Evolutionary conservation across 2,888 invertebrate species (phyloP).

Genomic region (Perithous albicinctus): DNA sequence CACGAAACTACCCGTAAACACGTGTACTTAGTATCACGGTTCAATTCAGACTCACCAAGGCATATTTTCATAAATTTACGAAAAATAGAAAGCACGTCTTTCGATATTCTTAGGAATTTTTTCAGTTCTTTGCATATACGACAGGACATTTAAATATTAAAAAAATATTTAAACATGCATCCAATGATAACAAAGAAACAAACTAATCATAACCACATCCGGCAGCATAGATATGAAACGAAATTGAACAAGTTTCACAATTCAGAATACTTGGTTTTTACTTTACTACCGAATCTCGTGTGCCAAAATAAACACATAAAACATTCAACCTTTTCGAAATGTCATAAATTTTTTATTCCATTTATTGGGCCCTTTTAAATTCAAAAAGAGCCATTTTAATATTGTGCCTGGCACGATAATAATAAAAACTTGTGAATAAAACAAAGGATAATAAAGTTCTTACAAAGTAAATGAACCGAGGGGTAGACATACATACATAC

Average conservation of each 20-base stretch:
- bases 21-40: no score
- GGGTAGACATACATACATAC: not conserved
- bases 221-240: not conserved
- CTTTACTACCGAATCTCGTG: not conserved
- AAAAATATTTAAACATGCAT: no score
- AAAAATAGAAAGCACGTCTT: not conserved
- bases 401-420: not conserved
- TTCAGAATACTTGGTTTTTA: not conserved
- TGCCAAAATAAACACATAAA: not conserved
- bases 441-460: conserved; percentile 24
- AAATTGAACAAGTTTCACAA: not conserved
- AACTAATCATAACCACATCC: not conserved
- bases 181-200: not conserved
- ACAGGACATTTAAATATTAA: not conserved
- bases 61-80: not conserved
- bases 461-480: not conserved
- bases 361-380: conserved; percentile 70
- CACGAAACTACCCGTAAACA: no score
- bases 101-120: not conserved
- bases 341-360: conserved; percentile 11
- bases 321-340: not conserved
- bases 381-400: conserved; percentile 63
- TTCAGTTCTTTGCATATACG: not conserved
- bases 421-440: conserved; percentile 13
- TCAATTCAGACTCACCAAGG: not conserved